These are phyloP conservation scores for Alexandromys fortis DNA, from an alignment of 2,113 vertebrate species.

Conservation along the genomic window DNA sequence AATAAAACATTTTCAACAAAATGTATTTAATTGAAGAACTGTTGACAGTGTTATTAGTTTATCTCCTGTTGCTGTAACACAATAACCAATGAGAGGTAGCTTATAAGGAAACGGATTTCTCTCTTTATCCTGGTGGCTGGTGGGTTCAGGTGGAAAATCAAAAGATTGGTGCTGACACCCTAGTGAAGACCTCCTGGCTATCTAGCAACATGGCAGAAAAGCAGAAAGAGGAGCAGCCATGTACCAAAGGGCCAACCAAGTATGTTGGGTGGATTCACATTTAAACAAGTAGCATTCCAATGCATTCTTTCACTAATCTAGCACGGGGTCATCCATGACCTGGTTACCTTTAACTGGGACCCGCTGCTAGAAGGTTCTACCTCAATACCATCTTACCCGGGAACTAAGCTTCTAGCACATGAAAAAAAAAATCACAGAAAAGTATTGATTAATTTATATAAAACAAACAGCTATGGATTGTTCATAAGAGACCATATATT, in stretches of 20 bases:
- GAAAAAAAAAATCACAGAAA: not conserved
- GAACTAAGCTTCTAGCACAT: not conserved
- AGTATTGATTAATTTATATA: not conserved
- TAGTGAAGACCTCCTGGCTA: not conserved
- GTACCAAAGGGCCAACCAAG: not conserved
- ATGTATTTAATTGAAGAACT: not conserved
- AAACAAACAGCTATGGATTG: not conserved
- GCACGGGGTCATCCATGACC: not conserved
- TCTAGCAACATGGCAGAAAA: not conserved
- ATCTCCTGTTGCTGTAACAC: not conserved
- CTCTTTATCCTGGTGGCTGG: not conserved
- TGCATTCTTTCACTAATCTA: too few species aligned
- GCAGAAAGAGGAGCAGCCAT: not conserved
- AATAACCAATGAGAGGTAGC: not conserved
- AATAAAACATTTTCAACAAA: conserved; percentile 27
- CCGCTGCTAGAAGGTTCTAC: not conserved
- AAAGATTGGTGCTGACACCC: not conserved
- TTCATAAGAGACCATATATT: not conserved
- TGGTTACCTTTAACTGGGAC: not conserved
- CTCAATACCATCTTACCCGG: not conserved
- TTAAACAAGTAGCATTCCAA: not conserved
- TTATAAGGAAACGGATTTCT: not conserved
- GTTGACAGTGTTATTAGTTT: not conserved
- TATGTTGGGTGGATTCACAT: not conserved
- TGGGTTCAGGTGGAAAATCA: not conserved